These are phyloP conservation scores for Agrotis clavis DNA, from an alignment of 2,888 invertebrate species.

Conservation along the genomic window DNA sequence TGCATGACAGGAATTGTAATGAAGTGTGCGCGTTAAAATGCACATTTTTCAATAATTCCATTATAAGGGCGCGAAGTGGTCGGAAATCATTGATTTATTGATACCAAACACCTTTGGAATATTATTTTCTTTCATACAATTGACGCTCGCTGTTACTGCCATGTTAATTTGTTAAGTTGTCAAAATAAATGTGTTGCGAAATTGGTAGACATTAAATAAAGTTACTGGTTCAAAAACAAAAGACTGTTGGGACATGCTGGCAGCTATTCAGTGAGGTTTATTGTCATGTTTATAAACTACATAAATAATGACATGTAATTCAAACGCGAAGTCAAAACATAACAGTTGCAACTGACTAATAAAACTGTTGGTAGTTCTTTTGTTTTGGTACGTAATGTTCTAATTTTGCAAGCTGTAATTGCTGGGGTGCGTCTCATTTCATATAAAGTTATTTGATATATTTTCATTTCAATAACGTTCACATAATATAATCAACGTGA, in stretches of 20 bases:
- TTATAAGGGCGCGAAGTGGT: conserved; percentile 65
- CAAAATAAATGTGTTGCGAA: conserved; percentile 43
- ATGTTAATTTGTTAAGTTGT: conserved; percentile 56
- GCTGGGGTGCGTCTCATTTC: no score
- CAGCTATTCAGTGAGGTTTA: conserved; percentile 20
- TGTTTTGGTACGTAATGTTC: neutral
- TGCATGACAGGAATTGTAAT: conserved; percentile 74
- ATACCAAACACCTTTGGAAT: conserved; percentile 60
- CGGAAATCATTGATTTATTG: conserved; percentile 68
- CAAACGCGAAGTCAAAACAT: neutral
- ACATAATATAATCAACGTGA: no score
- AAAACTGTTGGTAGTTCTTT: conserved; percentile 2
- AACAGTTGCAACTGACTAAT: conserved; percentile 1
- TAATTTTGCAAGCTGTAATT: conserved; percentile 16
- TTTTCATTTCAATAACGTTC: no score
- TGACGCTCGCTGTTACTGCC: conserved; percentile 31
- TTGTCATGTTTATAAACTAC: conserved; percentile 8
- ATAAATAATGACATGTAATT: conserved; percentile 11
- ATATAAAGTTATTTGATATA: no score
- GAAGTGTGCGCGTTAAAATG: conserved; percentile 73
- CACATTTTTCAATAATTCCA: conserved; percentile 74
- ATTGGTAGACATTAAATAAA: conserved; percentile 42
- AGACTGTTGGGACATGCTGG: neutral
- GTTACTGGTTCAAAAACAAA: conserved; percentile 32
- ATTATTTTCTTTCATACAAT: conserved; percentile 57